phyloP scores from a whole-genome alignment of 1,140 invertebrate species.

The Portunus trituberculatus region DNA sequence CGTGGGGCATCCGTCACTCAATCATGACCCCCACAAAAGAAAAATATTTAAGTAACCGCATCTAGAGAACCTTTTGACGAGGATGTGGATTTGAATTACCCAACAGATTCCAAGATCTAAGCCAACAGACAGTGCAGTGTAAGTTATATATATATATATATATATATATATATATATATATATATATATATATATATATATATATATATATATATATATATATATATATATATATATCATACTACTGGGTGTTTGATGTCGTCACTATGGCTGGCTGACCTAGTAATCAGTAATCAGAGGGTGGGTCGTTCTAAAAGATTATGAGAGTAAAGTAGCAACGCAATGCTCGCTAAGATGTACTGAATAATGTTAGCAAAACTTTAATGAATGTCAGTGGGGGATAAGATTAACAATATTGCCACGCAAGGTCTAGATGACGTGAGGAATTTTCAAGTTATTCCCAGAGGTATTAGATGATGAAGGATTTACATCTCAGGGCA shows the following conservation, averaged over 20 bases:
- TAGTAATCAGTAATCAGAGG: too few species aligned
- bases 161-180: constrained; percentile 26
- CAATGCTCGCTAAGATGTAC: not conserved
- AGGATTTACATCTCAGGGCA: not conserved
- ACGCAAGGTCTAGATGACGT: not conserved
- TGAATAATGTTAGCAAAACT: not conserved
- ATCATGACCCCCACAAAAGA: too few species aligned
- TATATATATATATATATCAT: not conserved
- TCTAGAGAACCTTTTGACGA: too few species aligned
- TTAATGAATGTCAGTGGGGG: not conserved
- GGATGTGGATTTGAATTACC: too few species aligned
- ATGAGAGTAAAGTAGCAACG: not conserved
- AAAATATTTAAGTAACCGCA: too few species aligned
- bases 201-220: not conserved
- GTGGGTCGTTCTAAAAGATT: not conserved
- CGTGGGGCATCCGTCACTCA: too few species aligned
- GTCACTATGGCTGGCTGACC: too few species aligned
- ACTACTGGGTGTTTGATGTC: not conserved
- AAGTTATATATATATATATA: constrained; percentile 10
- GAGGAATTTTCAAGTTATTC: not conserved
- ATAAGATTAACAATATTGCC: not conserved
- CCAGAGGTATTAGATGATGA: not conserved
- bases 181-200: constrained; percentile 19
- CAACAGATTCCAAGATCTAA: not conserved
- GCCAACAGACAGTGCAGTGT: too few species aligned